Percentiles rank a stretch among this genome's conserved stretches.
phyloP scores from a whole-genome alignment of 2,888 invertebrate genomes.

The Ochropleura plecta region DNA sequence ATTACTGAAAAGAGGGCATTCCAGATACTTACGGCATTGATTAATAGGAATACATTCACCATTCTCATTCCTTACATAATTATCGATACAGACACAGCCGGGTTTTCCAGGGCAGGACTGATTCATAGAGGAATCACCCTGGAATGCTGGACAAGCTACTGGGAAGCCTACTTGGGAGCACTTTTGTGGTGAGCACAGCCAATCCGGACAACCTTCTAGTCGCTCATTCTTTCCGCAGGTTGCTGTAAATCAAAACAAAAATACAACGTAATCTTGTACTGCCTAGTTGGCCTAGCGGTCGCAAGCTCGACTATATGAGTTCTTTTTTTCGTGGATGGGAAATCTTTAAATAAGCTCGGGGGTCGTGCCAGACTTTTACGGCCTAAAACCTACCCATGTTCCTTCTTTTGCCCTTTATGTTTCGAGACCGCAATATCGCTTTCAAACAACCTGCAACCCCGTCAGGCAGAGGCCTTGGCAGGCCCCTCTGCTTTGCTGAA shows the following conservation, averaged over 20 bases:
- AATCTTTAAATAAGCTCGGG: no score
- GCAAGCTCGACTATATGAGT: no score
- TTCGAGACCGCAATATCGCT: no score
- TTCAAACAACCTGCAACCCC: no score
- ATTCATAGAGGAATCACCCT: conserved; percentile 8
- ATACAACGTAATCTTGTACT: no score
- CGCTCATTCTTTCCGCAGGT: conserved; percentile 62
- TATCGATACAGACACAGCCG: conserved; percentile 36
- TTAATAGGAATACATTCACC: conserved; percentile 39
- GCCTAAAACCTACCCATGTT: no score
- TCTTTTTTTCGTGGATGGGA: no score
- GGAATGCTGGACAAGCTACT: conserved; percentile 43
- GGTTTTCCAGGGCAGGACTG: conserved; percentile 29
- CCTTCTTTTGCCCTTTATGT: no score
- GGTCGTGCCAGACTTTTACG: no score
- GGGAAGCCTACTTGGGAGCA: conserved; percentile 67
- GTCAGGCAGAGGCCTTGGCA: no score
- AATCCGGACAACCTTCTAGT: conserved; percentile 61
- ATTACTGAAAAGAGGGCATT: not conserved
- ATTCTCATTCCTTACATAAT: conserved; percentile 28
- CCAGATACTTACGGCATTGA: conserved; percentile 29
- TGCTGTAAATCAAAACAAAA: conserved; percentile 3
- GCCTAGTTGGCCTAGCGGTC: no score
- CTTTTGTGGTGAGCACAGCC: conserved; percentile 48
- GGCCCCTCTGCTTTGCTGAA: no score